phyloP scores from a whole-genome alignment of 2,888 invertebrate genomes.

The Mimumesa dahlbomi region DNA sequence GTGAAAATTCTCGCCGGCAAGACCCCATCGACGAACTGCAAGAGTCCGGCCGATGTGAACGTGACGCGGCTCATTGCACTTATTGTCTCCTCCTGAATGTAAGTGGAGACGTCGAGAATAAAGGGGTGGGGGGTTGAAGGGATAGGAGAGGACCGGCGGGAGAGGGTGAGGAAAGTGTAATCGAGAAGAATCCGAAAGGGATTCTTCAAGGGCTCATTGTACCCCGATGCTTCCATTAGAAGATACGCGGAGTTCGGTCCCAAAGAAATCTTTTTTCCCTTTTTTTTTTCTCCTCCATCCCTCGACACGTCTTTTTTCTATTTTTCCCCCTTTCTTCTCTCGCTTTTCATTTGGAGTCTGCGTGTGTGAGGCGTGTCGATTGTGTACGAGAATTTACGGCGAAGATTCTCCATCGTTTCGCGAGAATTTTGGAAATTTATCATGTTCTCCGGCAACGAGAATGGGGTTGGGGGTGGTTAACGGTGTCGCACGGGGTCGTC shows the following conservation, averaged over 20 bases:
- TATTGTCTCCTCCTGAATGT: constrained; percentile 60
- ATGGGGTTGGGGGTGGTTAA: no score
- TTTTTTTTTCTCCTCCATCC: no score
- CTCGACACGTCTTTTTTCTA: no score
- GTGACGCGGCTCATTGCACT: constrained; percentile 66
- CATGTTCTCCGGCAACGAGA: no score
- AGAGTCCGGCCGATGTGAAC: constrained; percentile 40
- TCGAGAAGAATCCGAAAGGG: constrained; percentile 38
- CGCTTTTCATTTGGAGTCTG: no score
- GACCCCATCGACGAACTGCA: constrained; percentile 68
- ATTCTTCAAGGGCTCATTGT: constrained; percentile 26
- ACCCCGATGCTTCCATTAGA: constrained; percentile 9
- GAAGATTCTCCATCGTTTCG: not conserved
- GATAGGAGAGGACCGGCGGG: not conserved
- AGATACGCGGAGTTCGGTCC: not conserved
- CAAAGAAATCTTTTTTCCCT: not conserved
- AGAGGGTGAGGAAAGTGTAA: constrained; percentile 16
- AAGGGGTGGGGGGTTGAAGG: not conserved
- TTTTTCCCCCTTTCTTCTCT: no score
- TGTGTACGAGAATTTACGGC: not conserved
- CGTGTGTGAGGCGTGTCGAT: no score
- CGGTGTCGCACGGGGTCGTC: no score
- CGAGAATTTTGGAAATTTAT: not conserved
- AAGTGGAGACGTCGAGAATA: constrained; percentile 7
- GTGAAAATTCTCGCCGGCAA: constrained; percentile 24